phyloP scores from a whole-genome alignment of 2,113 vertebrate species.

The Rana temporaria region DNA sequence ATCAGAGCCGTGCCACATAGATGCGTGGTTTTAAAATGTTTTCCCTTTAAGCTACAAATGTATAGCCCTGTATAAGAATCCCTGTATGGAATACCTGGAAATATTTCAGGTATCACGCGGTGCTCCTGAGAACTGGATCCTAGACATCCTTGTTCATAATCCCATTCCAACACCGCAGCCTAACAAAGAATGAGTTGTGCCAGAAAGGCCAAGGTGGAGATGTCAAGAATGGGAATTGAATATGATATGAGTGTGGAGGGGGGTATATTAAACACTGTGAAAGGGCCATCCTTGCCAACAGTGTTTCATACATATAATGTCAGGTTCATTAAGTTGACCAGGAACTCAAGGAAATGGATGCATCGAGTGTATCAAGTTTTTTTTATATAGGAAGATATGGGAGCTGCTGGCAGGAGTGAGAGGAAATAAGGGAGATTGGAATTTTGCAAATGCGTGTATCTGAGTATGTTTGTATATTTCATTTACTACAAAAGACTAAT shows the following conservation, averaged over 20 bases:
- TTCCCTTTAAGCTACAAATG: too few relatives aligned
- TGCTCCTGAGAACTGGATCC: too few relatives aligned
- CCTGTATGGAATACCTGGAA: too few relatives aligned
- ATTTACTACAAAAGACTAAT: slow-evolving; percentile 20
- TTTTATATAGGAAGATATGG: background rate
- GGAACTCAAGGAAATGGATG: background rate
- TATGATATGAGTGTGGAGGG: too few relatives aligned
- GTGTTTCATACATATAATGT: slow-evolving; percentile 7
- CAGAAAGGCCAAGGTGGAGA: background rate
- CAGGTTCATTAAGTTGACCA: background rate
- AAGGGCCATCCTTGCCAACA: background rate
- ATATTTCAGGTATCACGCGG: too few relatives aligned
- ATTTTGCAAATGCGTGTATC: background rate
- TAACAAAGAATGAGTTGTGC: background rate
- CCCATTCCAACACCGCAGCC: background rate
- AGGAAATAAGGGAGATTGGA: background rate
- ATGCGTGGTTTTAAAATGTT: too few relatives aligned
- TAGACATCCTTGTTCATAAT: too few relatives aligned
- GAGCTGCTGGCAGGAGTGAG: background rate
- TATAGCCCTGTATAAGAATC: too few relatives aligned
- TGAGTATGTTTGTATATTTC: background rate
- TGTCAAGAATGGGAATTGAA: background rate
- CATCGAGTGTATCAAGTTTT: background rate
- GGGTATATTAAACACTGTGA: background rate
- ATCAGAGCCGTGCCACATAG: too few relatives aligned